These are phyloP conservation scores for Hydrotaea cyrtoneurina DNA, from an alignment of 2,888 invertebrate genomes.

Conservation along the genomic window DNA sequence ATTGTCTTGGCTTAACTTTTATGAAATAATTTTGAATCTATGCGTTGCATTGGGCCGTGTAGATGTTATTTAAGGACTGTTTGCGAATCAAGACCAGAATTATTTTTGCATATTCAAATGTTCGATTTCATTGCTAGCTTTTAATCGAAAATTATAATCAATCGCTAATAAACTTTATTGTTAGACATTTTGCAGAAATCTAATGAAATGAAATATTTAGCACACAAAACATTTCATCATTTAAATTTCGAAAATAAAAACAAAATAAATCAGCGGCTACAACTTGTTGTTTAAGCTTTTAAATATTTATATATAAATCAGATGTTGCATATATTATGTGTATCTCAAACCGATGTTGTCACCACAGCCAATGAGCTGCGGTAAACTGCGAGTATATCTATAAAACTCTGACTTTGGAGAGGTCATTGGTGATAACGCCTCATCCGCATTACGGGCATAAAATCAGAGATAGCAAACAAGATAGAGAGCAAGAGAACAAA, in stretches of 20 bases:
- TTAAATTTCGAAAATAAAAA: not conserved
- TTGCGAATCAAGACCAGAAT: not conserved
- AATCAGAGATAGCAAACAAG: not conserved
- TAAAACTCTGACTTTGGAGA: not conserved
- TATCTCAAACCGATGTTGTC: not conserved
- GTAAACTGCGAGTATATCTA: not conserved
- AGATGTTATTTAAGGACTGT: constrained; percentile 8
- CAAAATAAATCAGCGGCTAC: not conserved
- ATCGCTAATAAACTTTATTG: constrained; percentile 18
- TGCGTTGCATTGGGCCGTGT: too few species aligned
- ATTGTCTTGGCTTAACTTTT: too few species aligned
- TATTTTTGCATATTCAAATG: not conserved
- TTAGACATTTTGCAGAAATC: not conserved
- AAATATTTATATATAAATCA: constrained; percentile 12
- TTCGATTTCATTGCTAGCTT: not conserved
- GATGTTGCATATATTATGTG: not conserved
- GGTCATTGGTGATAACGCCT: constrained; percentile 13
- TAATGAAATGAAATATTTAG: not conserved
- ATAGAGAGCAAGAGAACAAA: not conserved
- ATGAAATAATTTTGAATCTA: too few species aligned
- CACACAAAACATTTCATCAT: constrained; percentile 12
- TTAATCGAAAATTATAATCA: constrained; percentile 4
- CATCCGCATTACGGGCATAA: not conserved
- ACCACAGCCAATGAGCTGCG: not conserved
- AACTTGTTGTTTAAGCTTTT: constrained; percentile 1